Evolutionary conservation across 2,113 vertebrate genomes (phyloP), one percentile per base, ranked within the genome.

Genomic region (Erpornis zantholeuca): DNA sequence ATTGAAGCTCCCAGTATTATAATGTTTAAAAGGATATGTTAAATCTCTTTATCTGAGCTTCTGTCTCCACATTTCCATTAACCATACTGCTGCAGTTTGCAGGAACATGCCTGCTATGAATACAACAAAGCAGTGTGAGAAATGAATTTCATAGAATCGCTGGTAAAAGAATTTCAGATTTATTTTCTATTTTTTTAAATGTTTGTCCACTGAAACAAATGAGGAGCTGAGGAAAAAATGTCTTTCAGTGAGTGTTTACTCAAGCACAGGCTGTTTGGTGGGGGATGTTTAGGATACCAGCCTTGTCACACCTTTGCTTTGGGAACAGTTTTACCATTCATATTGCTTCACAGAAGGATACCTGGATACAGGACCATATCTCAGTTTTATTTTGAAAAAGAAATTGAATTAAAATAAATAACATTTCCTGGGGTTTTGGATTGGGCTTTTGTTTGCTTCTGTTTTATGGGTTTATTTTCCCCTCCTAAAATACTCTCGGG

Each of bases 1-100:
- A 96, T 81, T 88, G 70, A 93, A 57, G 57, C 78, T 95, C 53
- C 60, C 80, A 78, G 61, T 82, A 75, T 60, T 80, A 77, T n/a
- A 87, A 83, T 90, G 71, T 78, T 68, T 57, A 79, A 92, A 92
- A 87, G n/a, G 61, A 50, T 65, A 65, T 80, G 42, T 82, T 86
- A 78, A 82, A 53, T 76, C 38, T 91, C 29, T 54, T 45, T 64
- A 31, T 94, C 81, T 71, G 77, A 78, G 77, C 54, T 91, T 64
- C 83, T 79, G 23, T 64, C 82, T 86, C 33, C 61, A 7, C 44
- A 44, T 86, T 88, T 86, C 72, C 73, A 59, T 68, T 80, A 42
- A 52, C 66, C 45, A 50, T 13, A 33, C 20, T 56, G 20, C 61
- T 91, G 40, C 35, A 76, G 61, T 49, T 82, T 69, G 61, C 28